Evolutionary conservation across 2,113 vertebrate genomes (phyloP).

Genomic region (Carettochelys insculpta): DNA sequence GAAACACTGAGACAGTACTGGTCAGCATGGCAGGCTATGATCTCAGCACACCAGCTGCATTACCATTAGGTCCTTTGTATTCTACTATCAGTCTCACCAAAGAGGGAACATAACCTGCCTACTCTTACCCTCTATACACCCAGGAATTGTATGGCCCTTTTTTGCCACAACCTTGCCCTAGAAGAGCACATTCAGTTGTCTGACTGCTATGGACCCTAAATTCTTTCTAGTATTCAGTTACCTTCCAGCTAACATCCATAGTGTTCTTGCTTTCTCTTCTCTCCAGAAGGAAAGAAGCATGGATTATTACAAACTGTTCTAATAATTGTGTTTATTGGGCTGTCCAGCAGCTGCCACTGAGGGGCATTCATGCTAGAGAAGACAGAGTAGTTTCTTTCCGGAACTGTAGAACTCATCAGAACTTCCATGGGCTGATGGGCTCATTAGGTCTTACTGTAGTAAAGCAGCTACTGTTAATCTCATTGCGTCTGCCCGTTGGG

Average conservation of each 20-base stretch:
- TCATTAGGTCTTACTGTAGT: neutral
- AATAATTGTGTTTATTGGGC: neutral
- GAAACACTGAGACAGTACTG: too few species aligned
- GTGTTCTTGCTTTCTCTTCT: fast-evolving
- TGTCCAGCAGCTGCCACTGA: neutral
- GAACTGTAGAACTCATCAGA: neutral
- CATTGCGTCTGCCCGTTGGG: neutral
- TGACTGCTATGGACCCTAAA: neutral
- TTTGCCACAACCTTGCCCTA: too few species aligned
- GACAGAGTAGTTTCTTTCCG: too few species aligned
- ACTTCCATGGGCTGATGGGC: neutral
- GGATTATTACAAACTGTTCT: neutral
- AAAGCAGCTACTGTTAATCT: neutral
- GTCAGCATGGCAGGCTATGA: neutral
- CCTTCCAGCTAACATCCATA: neutral
- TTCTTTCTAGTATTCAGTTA: neutral
- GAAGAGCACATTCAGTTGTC: neutral
- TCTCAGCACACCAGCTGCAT: too few species aligned
- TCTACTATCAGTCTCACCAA: neutral
- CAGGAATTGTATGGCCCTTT: neutral
- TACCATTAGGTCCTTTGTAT: too few species aligned
- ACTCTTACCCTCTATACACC: neutral
- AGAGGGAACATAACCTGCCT: neutral
- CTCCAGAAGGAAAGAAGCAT: neutral
- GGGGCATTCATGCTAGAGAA: neutral